Evolutionary conservation across 2,797 vertebrate genomes (phyloP), one percentile per base, ranked within the genome.

Genomic region (Anableps anableps): DNA sequence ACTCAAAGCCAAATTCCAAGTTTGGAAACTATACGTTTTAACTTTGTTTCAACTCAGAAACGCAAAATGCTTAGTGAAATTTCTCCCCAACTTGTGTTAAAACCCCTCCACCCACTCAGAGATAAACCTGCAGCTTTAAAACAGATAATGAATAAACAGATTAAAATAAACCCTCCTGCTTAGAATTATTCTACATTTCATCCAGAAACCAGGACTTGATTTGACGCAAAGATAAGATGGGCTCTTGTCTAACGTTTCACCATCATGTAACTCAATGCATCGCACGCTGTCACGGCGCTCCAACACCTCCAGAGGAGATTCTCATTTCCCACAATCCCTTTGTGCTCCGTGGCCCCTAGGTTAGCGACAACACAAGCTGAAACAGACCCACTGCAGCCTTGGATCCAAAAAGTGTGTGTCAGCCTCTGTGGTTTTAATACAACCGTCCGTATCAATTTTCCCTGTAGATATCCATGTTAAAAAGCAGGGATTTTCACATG

Each of bases 261-360:
- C 86, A 83, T 88, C 87, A 89, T 92, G 92, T 94, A 91, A 95
- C 88, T 91, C 84, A 93, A 95, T 90, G 90, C 90, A 93, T 80
- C 75, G 82, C 89, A 90, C 80, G 87, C 91, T 89, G 88, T 89
- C 88, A 88, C 77, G 86, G 82, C 80, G 77, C 80, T 84, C 85
- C 75, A 80, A 92, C 88, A 94, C 88, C 88, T 91, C 83, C 1
- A 90, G 90, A 92, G 87, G 86, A 90, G 90, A 90, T 89, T 87
- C 85, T 89, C 41, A 83, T 92, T 93, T 93, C 93, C 91, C 74
- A 0, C 17, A 72, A 48, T 86, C 72, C 91, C 81, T 94, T 95
- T 95, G 92, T 94, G 85, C 83, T 77, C 45, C 0, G 50, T 76
- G 87, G 91, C 92, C 93, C 90, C 84, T 83, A 90, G 93, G 92